Conservation (phyloP, 2,888 invertebrate genomes). For the Oxystoma pomonae region DNA sequence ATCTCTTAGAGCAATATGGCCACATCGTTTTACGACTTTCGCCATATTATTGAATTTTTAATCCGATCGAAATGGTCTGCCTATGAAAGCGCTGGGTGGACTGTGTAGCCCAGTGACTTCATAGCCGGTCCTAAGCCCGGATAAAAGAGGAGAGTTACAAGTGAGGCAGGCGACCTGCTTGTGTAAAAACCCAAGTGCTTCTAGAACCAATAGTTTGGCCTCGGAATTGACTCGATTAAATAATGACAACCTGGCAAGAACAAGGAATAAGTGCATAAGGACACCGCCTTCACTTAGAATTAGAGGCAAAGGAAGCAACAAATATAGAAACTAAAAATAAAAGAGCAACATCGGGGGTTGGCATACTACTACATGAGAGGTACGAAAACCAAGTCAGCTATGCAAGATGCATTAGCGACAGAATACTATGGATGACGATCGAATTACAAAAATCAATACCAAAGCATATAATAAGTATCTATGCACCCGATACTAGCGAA, state of each 20-base stretch:
- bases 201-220: no score
- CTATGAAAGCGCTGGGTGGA: constrained; percentile 3
- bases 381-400: no score
- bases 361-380: constrained; percentile 10
- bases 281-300: neutral
- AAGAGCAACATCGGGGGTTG: constrained; percentile 10
- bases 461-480: constrained; percentile 11
- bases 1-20: no score
- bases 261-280: neutral
- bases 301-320: neutral
- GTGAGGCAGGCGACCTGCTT: neutral
- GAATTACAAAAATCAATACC: constrained; percentile 8
- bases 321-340: constrained; percentile 7
- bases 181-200: no score
- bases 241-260: constrained; percentile 1
- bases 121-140: constrained; percentile 6
- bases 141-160: neutral
- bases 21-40: no score
- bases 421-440: constrained; percentile 14
- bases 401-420: constrained; percentile 12
- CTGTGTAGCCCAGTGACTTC: constrained; percentile 5
- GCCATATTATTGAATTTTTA: no score
- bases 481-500: constrained; percentile 8
- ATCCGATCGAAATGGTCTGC: no score
- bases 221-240: neutral